Conservation (phyloP, 1,140 invertebrate species). For the Cephus cinctus region DNA sequence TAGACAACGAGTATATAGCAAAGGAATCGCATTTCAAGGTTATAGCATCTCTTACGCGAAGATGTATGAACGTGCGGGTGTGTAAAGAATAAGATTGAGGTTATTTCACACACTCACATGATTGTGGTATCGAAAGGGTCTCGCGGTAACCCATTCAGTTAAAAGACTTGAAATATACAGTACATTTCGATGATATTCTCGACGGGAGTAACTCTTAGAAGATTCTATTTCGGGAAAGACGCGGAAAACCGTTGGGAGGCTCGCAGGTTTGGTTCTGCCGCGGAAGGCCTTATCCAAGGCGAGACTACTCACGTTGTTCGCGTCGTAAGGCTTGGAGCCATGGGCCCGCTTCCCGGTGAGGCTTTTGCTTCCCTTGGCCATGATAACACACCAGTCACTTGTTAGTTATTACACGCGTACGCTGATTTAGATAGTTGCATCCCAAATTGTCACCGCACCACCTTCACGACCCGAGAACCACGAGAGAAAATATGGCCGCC, state of each 20-base stretch:
- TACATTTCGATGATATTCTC: too few relatives aligned
- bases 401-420: conserved; percentile 19
- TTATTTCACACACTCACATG: conserved; percentile 34
- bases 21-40: conserved; percentile 27
- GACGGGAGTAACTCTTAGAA: too few relatives aligned
- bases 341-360: conserved; percentile 32
- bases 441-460: conserved; percentile 34
- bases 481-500: conserved; percentile 49
- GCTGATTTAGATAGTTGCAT: conserved; percentile 22
- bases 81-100: conserved; percentile 32
- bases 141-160: neutral
- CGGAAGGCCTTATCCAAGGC: conserved; percentile 5
- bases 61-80: conserved; percentile 5
- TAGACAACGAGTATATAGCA: too few relatives aligned
- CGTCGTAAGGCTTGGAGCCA: conserved; percentile 46
- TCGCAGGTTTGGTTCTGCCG: conserved; percentile 6
- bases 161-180: conserved; percentile 12
- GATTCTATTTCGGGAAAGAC: conserved; percentile 18
- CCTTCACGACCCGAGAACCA: conserved; percentile 30
- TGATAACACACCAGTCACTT: conserved; percentile 18
- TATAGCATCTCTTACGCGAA: conserved; percentile 17
- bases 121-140: conserved; percentile 16
- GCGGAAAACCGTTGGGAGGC: conserved; percentile 9
- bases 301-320: conserved; percentile 50
- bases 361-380: conserved; percentile 42